phyloP scores from a whole-genome alignment of 2,888 invertebrate species.

The Tachina lurida region DNA sequence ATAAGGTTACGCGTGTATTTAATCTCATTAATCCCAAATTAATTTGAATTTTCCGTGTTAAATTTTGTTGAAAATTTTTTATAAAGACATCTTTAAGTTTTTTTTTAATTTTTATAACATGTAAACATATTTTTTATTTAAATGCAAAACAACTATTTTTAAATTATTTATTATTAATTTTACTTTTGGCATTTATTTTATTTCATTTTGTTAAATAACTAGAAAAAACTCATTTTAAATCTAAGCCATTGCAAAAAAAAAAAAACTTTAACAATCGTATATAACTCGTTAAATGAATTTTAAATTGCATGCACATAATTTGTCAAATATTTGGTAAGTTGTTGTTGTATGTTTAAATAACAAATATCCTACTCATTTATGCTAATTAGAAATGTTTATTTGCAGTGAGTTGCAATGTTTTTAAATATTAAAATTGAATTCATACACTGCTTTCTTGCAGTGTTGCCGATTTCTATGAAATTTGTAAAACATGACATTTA shows the following conservation, averaged over 20 bases:
- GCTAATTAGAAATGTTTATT: conserved; percentile 34
- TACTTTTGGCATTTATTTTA: too few relatives aligned
- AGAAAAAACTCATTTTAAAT: too few relatives aligned
- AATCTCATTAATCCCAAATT: too few relatives aligned
- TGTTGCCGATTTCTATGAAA: background rate
- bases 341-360: conserved; percentile 6
- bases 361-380: conserved; percentile 32
- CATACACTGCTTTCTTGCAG: background rate
- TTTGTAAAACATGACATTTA: background rate
- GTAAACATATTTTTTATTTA: too few relatives aligned
- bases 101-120: too few relatives aligned
- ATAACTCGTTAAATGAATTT: background rate
- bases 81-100: too few relatives aligned
- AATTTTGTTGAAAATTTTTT: too few relatives aligned
- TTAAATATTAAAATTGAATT: conserved; percentile 30
- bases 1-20: too few relatives aligned
- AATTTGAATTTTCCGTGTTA: too few relatives aligned
- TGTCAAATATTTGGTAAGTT: conserved; percentile 12
- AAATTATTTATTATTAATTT: too few relatives aligned
- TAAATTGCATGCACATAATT: conserved; percentile 2
- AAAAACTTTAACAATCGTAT: background rate
- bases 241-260: background rate
- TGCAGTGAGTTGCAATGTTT: conserved; percentile 23
- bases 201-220: too few relatives aligned
- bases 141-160: too few relatives aligned